phyloP scores from a whole-genome alignment of 2,888 invertebrate species.

The Aplocera efformata region DNA sequence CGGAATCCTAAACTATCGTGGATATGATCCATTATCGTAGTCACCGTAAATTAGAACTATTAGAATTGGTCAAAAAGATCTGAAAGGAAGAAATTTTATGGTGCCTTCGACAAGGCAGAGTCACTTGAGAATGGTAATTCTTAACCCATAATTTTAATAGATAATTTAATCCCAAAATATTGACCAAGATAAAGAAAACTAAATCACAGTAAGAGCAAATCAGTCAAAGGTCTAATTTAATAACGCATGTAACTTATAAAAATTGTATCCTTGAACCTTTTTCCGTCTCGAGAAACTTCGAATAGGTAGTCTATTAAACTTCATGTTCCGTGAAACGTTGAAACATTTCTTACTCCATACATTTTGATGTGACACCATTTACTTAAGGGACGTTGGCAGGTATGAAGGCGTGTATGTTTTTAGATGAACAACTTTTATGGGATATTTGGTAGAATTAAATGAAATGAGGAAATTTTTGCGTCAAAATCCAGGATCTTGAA shows the following conservation, averaged over 20 bases:
- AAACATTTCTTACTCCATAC: background rate
- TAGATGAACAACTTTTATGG: too few species aligned
- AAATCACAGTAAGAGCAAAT: constrained; percentile 17
- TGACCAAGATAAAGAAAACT: constrained; percentile 14
- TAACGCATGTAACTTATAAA: constrained; percentile 18
- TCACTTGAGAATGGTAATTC: background rate
- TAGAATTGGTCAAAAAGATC: too few species aligned
- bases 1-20: constrained; percentile 13
- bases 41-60: too few species aligned
- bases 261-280: constrained; percentile 29
- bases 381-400: too few species aligned
- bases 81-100: too few species aligned
- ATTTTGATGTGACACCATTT: too few species aligned
- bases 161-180: too few species aligned
- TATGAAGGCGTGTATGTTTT: too few species aligned
- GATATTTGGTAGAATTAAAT: too few species aligned
- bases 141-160: constrained; percentile 9
- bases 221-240: constrained; percentile 19
- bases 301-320: constrained; percentile 22
- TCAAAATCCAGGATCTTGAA: too few species aligned
- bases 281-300: constrained; percentile 19
- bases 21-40: background rate
- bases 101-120: too few species aligned
- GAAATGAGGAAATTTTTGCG: too few species aligned
- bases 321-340: constrained; percentile 19